phyloP scores from a whole-genome alignment of 2,888 invertebrate genomes.

The Drosophila algonquin region DNA sequence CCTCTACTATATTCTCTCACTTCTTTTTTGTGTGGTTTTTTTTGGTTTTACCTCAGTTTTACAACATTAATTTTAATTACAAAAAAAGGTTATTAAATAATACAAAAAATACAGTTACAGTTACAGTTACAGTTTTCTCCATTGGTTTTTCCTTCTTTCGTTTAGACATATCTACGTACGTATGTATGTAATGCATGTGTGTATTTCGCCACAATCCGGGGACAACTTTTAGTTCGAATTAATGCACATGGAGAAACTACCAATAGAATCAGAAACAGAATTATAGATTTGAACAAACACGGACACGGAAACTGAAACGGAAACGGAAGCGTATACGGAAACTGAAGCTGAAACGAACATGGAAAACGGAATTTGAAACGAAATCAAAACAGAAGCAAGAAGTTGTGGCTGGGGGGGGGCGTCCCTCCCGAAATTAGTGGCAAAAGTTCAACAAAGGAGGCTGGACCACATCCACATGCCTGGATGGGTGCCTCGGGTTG shows the following conservation, averaged over 20 bases:
- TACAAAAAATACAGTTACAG: conserved; percentile 50
- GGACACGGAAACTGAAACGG: not conserved
- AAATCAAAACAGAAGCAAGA: conserved; percentile 50
- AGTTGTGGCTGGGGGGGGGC: conserved; percentile 41
- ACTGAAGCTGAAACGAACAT: conserved; percentile 15
- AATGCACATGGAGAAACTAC: conserved; percentile 74
- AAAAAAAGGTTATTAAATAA: conserved; percentile 53
- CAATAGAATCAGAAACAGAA: conserved; percentile 22
- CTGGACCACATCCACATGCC: conserved; percentile 8
- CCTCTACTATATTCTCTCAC: conserved; percentile 36
- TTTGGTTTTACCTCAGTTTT: conserved; percentile 70
- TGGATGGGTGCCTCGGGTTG: conserved; percentile 60
- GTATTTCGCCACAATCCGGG: conserved; percentile 17
- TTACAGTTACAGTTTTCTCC: conserved; percentile 39
- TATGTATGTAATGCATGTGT: too few relatives aligned
- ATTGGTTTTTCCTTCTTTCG: conserved; percentile 43
- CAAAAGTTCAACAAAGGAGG: conserved; percentile 57
- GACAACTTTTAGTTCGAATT: conserved; percentile 80
- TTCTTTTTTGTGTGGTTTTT: conserved; percentile 35
- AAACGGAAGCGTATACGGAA: too few relatives aligned
- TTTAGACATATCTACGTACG: conserved; percentile 25
- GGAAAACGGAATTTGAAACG: not conserved
- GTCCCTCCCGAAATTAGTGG: conserved; percentile 47
- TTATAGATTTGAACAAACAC: conserved; percentile 51
- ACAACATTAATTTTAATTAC: conserved; percentile 79